Base-by-base conservation (phyloP, 2,113 vertebrate genomes). In the Parus major region DNA sequence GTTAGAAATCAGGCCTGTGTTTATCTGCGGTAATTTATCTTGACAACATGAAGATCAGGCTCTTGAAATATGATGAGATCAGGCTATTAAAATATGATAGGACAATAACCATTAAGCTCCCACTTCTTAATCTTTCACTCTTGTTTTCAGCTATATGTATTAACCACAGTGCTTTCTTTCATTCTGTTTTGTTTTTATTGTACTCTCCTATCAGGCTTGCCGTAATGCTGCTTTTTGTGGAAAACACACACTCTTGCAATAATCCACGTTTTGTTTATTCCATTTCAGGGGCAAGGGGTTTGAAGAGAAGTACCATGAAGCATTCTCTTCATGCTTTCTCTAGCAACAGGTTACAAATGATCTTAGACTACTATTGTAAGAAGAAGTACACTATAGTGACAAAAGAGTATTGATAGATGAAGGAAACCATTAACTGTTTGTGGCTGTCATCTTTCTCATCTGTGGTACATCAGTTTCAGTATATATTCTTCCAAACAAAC, bases 121-220 rank as follows among this genome's bases (percentile, higher is more conserved):
- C 28, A 88, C 42, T 64, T 95, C 83, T 83, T 85, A 91, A 94
- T 75, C 57, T 71, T 87, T 92, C 87, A 80, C 94, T 96, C 64
- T 93, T 59, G n/a, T 83, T 95, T 68, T 92, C 44, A 85, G 86
- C 85, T 90, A 56, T 66, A 89, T 93, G n/a, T 85, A 88, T 93
- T 95, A 91, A 94, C 53, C 52, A 72, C 84, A 69, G 33, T 76
- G 50, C 82, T 96, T 96, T 80, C 57, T 84, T 90, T 91, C 79
- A 91, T 93, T 96, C 79, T 92, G 77, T 86, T 95, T 93, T 95
- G 80, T 85, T 95, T 95, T 91, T 85, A 82, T 82, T 95, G 22
- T 89, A 63, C 68, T 90, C 92, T 92, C 44, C 41, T 60, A 92
- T 63, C 49, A 92, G 90, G 35, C n/a, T 73, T 93, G n/a, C 47